Percentiles rank a stretch among this genome's conserved stretches.
Conservation (phyloP, 2,113 vertebrate species). For the Labeo catla region DNA sequence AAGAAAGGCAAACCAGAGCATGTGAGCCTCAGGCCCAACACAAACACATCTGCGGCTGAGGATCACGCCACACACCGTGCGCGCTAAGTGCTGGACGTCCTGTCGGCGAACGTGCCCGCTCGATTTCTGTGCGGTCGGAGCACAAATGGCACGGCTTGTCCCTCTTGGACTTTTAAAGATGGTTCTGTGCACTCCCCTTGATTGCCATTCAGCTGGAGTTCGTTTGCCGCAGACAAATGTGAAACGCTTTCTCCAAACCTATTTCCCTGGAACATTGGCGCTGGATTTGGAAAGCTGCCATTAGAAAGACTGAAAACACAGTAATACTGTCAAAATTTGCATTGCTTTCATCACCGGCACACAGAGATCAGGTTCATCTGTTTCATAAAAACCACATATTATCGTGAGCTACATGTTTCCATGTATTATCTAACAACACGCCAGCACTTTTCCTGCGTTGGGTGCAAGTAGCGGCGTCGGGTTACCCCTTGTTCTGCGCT, state of each 20-base stretch:
- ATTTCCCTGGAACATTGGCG: slow-evolving; percentile 42
- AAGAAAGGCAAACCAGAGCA: slow-evolving; percentile 34
- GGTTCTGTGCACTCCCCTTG: background rate
- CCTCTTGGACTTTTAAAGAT: slow-evolving; percentile 47
- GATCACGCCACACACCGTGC: slow-evolving; percentile 55
- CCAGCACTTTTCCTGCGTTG: slow-evolving; percentile 10
- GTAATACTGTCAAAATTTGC: slow-evolving; percentile 36
- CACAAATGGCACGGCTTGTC: slow-evolving; percentile 34
- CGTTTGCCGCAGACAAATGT: background rate
- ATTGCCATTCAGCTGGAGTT: slow-evolving; percentile 34
- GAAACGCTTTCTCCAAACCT: background rate
- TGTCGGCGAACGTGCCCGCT: background rate
- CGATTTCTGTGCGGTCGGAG: slow-evolving; percentile 29
- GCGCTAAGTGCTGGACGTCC: slow-evolving; percentile 50
- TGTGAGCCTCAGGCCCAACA: slow-evolving; percentile 49
- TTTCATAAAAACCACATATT: slow-evolving; percentile 28
- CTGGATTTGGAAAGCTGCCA: slow-evolving; percentile 34
- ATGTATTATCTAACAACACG: slow-evolving; percentile 31
- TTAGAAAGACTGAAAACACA: slow-evolving; percentile 6
- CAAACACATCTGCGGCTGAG: slow-evolving; percentile 53
- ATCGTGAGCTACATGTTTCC: slow-evolving; percentile 28
- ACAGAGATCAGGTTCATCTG: background rate
- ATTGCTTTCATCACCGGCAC: background rate
- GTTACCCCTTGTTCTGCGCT: slow-evolving; percentile 42
- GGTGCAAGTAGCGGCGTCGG: slow-evolving; percentile 36